Percentiles rank a stretch among this genome's conserved stretches.
Evolutionary conservation across 2,888 invertebrate species (phyloP).

Genomic region (Drosophila pseudotalamancana): DNA sequence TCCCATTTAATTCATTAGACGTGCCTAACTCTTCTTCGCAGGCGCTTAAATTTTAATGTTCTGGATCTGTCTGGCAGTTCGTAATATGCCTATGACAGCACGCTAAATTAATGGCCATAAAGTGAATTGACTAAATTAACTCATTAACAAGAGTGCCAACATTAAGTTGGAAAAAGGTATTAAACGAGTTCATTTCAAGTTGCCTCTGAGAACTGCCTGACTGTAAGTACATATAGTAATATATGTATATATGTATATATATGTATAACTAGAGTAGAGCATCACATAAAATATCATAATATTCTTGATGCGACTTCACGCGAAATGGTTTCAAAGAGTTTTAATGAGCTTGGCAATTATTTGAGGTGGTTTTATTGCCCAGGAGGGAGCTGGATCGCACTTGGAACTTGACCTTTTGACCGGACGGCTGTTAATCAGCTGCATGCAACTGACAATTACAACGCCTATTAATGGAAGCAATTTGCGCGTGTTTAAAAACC

Average conservation of each 20-base stretch:
- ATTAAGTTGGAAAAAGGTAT: slow-evolving; percentile 32
- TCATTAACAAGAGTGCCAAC: slow-evolving; percentile 47
- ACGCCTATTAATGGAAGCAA: slow-evolving; percentile 65
- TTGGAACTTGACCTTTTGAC: slow-evolving; percentile 35
- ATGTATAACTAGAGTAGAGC: neutral
- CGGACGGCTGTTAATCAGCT: slow-evolving; percentile 58
- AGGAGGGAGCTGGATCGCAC: slow-evolving; percentile 6
- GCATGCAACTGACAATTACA: slow-evolving; percentile 69
- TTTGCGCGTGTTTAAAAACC: slow-evolving; percentile 50
- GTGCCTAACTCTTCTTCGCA: neutral
- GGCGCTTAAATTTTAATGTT: slow-evolving; percentile 5
- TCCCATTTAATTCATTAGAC: neutral
- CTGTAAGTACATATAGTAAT: neutral
- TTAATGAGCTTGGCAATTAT: slow-evolving; percentile 11
- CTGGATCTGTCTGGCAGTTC: neutral
- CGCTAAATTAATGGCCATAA: slow-evolving; percentile 46
- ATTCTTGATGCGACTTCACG: neutral
- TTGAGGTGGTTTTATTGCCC: neutral
- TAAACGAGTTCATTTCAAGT: slow-evolving; percentile 19
- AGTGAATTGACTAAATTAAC: slow-evolving; percentile 52
- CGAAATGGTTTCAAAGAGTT: slow-evolving; percentile 21
- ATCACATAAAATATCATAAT: neutral
- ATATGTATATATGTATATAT: neutral
- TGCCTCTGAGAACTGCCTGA: neutral
- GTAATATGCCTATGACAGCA: slow-evolving; percentile 7